These are phyloP conservation scores for Melanophora roralis DNA, from an alignment of 2,888 invertebrate species.

Conservation along the genomic window DNA sequence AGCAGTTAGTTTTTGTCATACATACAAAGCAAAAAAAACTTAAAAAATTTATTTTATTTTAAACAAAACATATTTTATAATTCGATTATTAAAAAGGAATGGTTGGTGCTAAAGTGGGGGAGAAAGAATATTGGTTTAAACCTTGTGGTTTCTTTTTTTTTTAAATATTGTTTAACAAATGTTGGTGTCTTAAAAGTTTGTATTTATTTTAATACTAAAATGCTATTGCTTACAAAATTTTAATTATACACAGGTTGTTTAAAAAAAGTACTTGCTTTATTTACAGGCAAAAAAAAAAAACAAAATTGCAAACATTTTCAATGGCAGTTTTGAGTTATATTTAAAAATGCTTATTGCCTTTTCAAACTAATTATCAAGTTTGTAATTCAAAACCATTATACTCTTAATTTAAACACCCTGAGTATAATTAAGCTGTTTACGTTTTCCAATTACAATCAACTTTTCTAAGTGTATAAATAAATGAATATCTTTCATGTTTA, in stretches of 20 bases:
- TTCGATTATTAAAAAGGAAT: slow-evolving; percentile 40
- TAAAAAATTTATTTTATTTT: not conserved
- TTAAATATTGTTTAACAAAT: slow-evolving; percentile 35
- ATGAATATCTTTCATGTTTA: slow-evolving; percentile 37
- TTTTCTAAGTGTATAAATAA: slow-evolving; percentile 15
- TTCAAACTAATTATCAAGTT: not conserved
- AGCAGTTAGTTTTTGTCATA: no score
- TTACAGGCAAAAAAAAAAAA: not conserved
- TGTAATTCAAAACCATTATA: not conserved
- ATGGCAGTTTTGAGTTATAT: slow-evolving; percentile 45
- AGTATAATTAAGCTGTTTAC: slow-evolving; percentile 47
- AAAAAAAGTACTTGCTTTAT: not conserved
- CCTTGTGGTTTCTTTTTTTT: not conserved
- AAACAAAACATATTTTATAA: not conserved
- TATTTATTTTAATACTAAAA: slow-evolving; percentile 46
- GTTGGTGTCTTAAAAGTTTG: slow-evolving; percentile 39
- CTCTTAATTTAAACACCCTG: slow-evolving; percentile 15
- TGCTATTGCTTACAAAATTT: slow-evolving; percentile 47
- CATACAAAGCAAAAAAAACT: no score
- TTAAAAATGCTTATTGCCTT: not conserved
- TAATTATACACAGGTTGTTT: slow-evolving; percentile 43
- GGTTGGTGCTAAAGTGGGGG: slow-evolving; percentile 23
- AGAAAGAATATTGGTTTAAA: not conserved
- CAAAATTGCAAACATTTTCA: not conserved
- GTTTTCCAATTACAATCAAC: slow-evolving; percentile 6